A percentile compares a stretch with the other conserved stretches of the same genome.
Conservation (phyloP, 2,113 vertebrate genomes). For the Eublepharis macularius region DNA sequence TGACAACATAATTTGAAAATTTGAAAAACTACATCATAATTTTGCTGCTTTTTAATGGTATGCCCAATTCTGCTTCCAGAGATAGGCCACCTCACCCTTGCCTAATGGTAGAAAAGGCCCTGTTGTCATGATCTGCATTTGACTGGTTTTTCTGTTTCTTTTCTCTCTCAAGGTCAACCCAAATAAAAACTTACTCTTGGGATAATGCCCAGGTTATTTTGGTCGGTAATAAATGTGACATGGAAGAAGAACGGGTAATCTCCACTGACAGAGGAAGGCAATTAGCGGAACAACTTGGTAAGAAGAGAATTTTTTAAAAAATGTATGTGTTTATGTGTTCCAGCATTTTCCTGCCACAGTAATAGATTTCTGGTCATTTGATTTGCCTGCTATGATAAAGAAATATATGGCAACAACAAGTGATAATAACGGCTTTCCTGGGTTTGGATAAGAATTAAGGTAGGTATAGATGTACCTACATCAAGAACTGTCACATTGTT, state of each 20-base stretch:
- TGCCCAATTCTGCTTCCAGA: neutral
- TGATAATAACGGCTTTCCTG: neutral
- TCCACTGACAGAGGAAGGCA: slow-evolving; percentile 90
- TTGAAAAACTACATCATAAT: neutral
- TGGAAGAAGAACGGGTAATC: slow-evolving; percentile 95
- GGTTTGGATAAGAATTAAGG: neutral
- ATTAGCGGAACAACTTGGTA: slow-evolving; percentile 95
- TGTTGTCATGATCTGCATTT: slow-evolving; percentile 27
- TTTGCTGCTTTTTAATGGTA: neutral
- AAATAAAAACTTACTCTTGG: slow-evolving; percentile 99
- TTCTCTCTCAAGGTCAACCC: slow-evolving; percentile 88
- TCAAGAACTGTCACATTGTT: neutral
- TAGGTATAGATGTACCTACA: neutral
- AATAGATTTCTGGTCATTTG: neutral
- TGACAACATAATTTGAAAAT: neutral
- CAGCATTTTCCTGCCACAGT: neutral
- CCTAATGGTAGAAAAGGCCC: neutral
- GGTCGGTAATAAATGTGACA: slow-evolving; percentile 96
- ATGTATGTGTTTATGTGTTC: slow-evolving; percentile 1
- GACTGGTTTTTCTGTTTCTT: slow-evolving; percentile 29
- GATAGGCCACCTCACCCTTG: neutral
- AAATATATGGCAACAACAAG: neutral
- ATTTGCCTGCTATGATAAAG: neutral
- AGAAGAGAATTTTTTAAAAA: slow-evolving; percentile 50
- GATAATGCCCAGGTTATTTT: slow-evolving; percentile 97